Conservation (phyloP, 2,888 invertebrate genomes). For the Hetaerina titia region DNA sequence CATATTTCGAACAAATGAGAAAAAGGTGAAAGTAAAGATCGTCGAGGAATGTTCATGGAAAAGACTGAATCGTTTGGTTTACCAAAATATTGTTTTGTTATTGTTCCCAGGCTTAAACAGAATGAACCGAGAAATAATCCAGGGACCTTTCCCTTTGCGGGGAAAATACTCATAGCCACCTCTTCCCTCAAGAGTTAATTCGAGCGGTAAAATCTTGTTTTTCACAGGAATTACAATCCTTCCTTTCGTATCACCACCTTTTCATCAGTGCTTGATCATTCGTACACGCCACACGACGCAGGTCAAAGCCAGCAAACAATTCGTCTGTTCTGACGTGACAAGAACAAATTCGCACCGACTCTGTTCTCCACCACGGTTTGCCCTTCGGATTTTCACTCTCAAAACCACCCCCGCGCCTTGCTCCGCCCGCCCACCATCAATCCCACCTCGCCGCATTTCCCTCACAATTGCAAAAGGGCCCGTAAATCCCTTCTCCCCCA, state of each 20-base stretch:
- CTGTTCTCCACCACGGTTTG: neutral
- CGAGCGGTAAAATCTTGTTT: neutral
- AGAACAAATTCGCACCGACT: neutral
- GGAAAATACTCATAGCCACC: too few relatives aligned
- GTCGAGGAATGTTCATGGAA: too few relatives aligned
- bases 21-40: too few relatives aligned
- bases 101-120: too few relatives aligned
- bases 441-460: neutral
- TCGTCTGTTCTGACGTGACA: neutral
- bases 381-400: neutral
- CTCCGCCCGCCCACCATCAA: neutral
- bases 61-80: too few relatives aligned
- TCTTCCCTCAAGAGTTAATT: neutral
- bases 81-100: too few relatives aligned
- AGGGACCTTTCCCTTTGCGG: too few relatives aligned
- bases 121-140: too few relatives aligned
- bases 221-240: neutral
- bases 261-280: neutral
- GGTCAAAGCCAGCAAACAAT: neutral
- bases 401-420: too few relatives aligned
- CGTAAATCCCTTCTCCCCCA: neutral
- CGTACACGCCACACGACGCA: neutral
- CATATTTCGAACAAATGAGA: too few relatives aligned
- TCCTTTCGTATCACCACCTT: neutral
- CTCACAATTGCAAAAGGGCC: neutral